Evolutionary conservation across 2,888 invertebrate species (phyloP), one percentile per base, ranked within the genome.

Genomic region (Harpalus rubripes): DNA sequence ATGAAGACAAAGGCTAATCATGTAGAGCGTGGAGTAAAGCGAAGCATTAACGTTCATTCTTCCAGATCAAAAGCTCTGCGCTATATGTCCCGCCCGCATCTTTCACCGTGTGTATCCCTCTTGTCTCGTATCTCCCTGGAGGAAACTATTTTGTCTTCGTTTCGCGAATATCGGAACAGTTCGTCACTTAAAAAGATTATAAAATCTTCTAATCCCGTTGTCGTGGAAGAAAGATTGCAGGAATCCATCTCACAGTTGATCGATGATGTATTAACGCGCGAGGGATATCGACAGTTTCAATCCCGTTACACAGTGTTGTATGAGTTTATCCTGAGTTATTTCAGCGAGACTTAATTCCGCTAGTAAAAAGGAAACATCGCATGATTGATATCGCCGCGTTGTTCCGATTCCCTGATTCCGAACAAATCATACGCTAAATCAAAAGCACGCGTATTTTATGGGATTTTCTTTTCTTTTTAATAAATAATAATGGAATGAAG

Each of bases 121-220:
- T 8, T 39, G 59, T 80, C 79, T 59, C 59, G 26, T 39, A 32
- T 80, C 79, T 26, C 15, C 26, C 8, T 6, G 52, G 41, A 81
- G 68, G 52, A 81, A 52, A 59, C 59, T 76, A 83, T 83, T 76
- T 83, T 83, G 74, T 83, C 72, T 76, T 59, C 83, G 74, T 72
- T 83, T 83, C 44, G 44, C 58, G 74, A 59, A 74, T 74, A 82
- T 65, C 72, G 82, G 72, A 72, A 82, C 82, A 74, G 63, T 52
- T 78, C 76, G 84, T 84, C 84, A 84, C 84, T 84, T 84, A 84
- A 84, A 84, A 84, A 84, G 84, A 84, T 84, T 84, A 78, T 84
- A 84, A 84, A 84, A 84, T 78, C 84, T 84, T 84, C 68, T 84
- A 84, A 84, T 84, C 78, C 78, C 78, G 84, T 84, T 84, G 84